Percentiles rank a stretch among this genome's conserved stretches.
These are phyloP conservation scores for Heteromyza rotundicornis DNA, from an alignment of 2,888 invertebrate species.

Conservation along the genomic window DNA sequence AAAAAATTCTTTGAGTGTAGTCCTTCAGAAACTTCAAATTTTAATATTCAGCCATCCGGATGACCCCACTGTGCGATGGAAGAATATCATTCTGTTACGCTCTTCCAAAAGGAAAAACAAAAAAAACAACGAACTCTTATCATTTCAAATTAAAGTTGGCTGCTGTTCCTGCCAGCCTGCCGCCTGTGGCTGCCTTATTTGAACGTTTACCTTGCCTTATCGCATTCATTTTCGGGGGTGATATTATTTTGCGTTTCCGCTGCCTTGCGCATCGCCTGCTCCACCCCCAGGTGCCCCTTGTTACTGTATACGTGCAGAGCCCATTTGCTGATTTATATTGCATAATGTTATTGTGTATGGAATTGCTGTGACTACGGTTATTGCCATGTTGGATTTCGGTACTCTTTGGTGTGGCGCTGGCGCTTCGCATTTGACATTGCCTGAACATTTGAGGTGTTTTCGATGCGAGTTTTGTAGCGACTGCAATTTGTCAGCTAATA, in stretches of 20 bases:
- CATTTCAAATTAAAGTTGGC: constrained; percentile 48
- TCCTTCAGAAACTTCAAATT: no score
- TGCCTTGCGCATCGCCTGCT: neutral
- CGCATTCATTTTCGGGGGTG: neutral
- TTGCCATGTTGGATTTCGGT: constrained; percentile 35
- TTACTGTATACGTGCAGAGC: constrained; percentile 31
- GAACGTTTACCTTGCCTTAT: constrained; percentile 20
- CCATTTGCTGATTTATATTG: constrained; percentile 59
- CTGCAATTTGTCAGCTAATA: constrained; percentile 54
- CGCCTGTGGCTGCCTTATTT: constrained; percentile 10
- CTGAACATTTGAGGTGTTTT: constrained; percentile 28
- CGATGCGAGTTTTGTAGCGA: constrained; percentile 13
- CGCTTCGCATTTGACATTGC: neutral
- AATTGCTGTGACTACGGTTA: constrained; percentile 43
- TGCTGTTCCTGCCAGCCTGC: constrained; percentile 12
- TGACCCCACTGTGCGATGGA: constrained; percentile 34
- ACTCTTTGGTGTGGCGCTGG: neutral
- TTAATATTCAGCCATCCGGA: no score
- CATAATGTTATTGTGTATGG: constrained; percentile 52
- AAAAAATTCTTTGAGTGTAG: no score
- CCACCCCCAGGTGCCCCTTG: neutral
- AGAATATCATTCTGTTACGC: constrained; percentile 18
- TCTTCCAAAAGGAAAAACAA: neutral
- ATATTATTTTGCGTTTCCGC: no score
- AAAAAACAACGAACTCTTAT: constrained; percentile 38